Evolutionary conservation across 2,113 vertebrate species (phyloP).

Genomic region (Cebidichthys violaceus): DNA sequence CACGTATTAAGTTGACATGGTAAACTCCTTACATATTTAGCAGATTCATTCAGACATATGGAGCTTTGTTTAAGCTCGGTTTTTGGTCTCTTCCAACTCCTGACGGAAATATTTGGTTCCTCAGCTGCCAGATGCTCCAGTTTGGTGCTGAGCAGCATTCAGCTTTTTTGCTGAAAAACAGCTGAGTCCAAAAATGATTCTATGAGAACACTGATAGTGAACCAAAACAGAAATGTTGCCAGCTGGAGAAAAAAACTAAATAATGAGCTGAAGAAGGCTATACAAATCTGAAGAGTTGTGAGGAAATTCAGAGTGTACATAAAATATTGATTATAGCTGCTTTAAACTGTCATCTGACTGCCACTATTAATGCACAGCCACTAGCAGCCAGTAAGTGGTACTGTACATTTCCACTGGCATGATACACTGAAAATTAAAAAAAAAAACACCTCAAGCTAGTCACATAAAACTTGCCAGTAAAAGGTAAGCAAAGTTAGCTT

Average conservation of each 20-base stretch:
- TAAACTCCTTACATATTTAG: background rate
- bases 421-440: background rate
- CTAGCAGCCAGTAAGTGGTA: background rate
- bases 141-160: background rate
- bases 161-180: no score
- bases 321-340: background rate
- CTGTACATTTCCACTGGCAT: constrained; percentile 21
- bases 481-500: background rate
- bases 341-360: background rate
- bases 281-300: background rate
- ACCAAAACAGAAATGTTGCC: background rate
- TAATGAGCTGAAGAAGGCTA: background rate
- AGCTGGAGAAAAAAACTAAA: background rate
- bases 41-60: background rate
- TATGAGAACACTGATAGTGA: no score
- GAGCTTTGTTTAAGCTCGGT: background rate
- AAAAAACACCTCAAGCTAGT: constrained; percentile 11
- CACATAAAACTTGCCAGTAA: background rate
- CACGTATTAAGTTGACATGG: no score
- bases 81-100: background rate
- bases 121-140: background rate
- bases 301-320: background rate
- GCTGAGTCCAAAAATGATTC: no score
- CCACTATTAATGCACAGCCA: background rate
- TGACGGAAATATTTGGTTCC: background rate